Evolutionary conservation across 2,113 vertebrate genomes (phyloP).

Genomic region (Ciconia maguari): DNA sequence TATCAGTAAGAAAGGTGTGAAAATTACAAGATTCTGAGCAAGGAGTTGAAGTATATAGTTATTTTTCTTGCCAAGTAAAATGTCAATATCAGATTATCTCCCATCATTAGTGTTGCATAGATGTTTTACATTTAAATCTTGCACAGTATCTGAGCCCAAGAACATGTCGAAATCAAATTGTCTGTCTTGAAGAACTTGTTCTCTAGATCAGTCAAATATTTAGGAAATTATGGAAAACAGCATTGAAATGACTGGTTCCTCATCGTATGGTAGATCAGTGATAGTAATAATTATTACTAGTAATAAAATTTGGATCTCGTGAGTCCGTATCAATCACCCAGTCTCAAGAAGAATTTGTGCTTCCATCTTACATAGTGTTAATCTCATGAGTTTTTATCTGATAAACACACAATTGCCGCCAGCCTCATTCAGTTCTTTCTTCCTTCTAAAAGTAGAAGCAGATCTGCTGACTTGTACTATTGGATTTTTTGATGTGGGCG

Average conservation of each 20-base stretch:
- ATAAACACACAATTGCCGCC: neutral
- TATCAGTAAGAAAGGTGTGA: neutral
- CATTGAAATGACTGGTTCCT: neutral
- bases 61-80: neutral
- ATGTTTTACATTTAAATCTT: neutral
- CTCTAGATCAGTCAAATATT: neutral
- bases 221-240: neutral
- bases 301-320: neutral
- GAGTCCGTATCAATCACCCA: neutral
- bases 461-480: constrained; percentile 11
- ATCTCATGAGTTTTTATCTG: neutral
- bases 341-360: neutral
- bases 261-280: neutral
- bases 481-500: constrained; percentile 21
- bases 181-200: neutral
- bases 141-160: neutral
- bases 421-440: neutral
- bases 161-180: neutral
- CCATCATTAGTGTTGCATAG: neutral
- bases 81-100: neutral
- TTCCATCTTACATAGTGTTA: neutral
- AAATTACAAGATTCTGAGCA: neutral
- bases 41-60: neutral
- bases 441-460: neutral
- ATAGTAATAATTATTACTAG: neutral